These are phyloP conservation scores for Brienomyrus brachyistius DNA, from an alignment of 2,113 vertebrate genomes.

Conservation along the genomic window DNA sequence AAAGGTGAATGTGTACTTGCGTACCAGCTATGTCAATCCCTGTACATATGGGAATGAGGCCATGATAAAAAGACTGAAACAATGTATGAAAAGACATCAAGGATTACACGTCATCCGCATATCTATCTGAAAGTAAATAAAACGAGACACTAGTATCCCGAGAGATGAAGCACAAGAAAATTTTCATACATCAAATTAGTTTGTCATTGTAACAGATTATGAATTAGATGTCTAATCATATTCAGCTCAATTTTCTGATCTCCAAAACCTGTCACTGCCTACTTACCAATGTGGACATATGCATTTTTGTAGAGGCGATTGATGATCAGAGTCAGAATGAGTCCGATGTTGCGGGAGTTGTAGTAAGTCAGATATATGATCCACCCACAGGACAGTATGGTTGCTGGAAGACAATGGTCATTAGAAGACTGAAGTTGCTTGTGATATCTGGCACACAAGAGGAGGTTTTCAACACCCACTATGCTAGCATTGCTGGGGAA, in stretches of 20 bases:
- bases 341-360: slow-evolving; percentile 96
- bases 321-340: slow-evolving; percentile 90
- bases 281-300: slow-evolving; percentile 96
- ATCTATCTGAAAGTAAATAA: neutral
- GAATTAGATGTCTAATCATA: neutral
- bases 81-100: neutral
- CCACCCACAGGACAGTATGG: slow-evolving; percentile 98
- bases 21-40: too few species aligned
- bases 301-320: slow-evolving; percentile 95
- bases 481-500: neutral
- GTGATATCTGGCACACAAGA: neutral
- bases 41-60: neutral
- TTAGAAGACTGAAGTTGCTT: neutral
- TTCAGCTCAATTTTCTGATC: neutral
- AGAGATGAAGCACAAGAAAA: neutral
- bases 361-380: slow-evolving; percentile 99
- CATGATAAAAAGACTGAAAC: neutral
- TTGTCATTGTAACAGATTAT: neutral
- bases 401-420: slow-evolving; percentile 64
- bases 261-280: neutral
- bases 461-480: neutral
- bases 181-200: neutral
- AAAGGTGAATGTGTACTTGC: too few species aligned
- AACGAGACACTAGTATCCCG: neutral
- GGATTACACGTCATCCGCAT: neutral